These are phyloP conservation scores for Odontothrips loti DNA, from an alignment of 2,888 invertebrate genomes.

Conservation along the genomic window DNA sequence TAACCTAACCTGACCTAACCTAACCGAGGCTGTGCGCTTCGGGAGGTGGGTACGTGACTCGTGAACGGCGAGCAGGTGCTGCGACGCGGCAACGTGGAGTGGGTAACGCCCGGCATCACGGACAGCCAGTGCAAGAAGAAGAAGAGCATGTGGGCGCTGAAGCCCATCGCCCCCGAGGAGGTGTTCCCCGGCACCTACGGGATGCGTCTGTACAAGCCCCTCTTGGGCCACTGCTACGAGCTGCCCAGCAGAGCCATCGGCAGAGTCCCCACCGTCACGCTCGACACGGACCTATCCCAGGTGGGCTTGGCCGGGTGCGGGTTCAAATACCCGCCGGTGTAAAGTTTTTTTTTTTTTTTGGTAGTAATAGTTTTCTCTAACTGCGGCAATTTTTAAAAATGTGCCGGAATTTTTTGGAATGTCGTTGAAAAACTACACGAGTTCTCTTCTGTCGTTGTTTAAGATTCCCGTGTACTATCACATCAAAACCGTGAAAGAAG, in stretches of 20 bases:
- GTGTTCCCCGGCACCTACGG: conserved; percentile 17
- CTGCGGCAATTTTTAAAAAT: too few species aligned
- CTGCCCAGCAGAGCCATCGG: conserved; percentile 6
- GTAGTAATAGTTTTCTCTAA: too few species aligned
- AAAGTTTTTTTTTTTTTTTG: too few species aligned
- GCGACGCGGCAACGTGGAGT: conserved; percentile 3
- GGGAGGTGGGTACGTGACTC: too few species aligned
- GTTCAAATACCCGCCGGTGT: too few species aligned
- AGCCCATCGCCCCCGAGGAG: neutral
- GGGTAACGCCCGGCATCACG: neutral
- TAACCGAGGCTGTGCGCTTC: too few species aligned
- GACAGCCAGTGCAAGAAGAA: conserved; percentile 15
- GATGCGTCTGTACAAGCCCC: neutral
- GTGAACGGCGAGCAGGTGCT: neutral
- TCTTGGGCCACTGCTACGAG: conserved; percentile 16
- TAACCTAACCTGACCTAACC: too few species aligned
- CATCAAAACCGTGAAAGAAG: neutral
- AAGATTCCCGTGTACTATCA: neutral
- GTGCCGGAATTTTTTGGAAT: too few species aligned
- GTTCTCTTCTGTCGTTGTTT: neutral
- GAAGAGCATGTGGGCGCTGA: neutral
- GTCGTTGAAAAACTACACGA: too few species aligned
- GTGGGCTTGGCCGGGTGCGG: neutral
- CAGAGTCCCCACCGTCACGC: neutral
- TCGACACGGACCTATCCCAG: neutral